Percentiles rank a stretch among this genome's conserved stretches.
Conservation (phyloP, 2,888 invertebrate genomes). For the Rhodophaea formosa region DNA sequence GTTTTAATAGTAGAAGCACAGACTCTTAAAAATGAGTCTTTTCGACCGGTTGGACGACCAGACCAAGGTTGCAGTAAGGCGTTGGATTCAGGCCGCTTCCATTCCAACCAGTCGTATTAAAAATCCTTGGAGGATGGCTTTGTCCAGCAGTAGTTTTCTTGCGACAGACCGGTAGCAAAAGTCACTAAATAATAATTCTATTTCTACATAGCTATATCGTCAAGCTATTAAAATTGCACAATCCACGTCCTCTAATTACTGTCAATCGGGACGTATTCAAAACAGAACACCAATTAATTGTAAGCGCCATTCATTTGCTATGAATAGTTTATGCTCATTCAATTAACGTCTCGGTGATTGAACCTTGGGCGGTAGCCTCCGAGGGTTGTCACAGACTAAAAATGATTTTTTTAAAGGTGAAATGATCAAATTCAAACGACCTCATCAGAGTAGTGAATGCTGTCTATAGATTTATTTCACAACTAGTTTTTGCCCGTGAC, state of each 20-base stretch:
- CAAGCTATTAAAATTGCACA: slow-evolving; percentile 7
- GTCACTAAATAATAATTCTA: neutral
- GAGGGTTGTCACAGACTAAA: neutral
- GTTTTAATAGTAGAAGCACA: too few relatives aligned
- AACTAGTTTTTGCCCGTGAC: too few relatives aligned
- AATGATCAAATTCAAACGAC: too few relatives aligned
- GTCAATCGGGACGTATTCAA: slow-evolving; percentile 15
- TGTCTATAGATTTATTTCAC: too few relatives aligned
- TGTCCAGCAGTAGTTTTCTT: too few relatives aligned
- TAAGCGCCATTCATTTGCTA: slow-evolving; percentile 16
- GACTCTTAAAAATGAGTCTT: too few relatives aligned
- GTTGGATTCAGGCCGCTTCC: too few relatives aligned
- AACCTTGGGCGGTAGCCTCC: slow-evolving; percentile 17
- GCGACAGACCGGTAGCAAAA: neutral
- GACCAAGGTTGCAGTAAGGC: too few relatives aligned
- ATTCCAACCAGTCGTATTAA: too few relatives aligned
- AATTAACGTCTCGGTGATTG: slow-evolving; percentile 25
- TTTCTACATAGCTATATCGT: neutral
- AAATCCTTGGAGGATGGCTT: too few relatives aligned
- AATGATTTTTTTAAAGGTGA: neutral
- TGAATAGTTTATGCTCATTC: slow-evolving; percentile 27
- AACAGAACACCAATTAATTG: slow-evolving; percentile 22
- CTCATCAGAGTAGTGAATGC: too few relatives aligned
- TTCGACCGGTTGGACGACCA: too few relatives aligned
- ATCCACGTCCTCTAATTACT: slow-evolving; percentile 7